Conservation (phyloP, 2,113 vertebrate species). For the Zingel zingel region DNA sequence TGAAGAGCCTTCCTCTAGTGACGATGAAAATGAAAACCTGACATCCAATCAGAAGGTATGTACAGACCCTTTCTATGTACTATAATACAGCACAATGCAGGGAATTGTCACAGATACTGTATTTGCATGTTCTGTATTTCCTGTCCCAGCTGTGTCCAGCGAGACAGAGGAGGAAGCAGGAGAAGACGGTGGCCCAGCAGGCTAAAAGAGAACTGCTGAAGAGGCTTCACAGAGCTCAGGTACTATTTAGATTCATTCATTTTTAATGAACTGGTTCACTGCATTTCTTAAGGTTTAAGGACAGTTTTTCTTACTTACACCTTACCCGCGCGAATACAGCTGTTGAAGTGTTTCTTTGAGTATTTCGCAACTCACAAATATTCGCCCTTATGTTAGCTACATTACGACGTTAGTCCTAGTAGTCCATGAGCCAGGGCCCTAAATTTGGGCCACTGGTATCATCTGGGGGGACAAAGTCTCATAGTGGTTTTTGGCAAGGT, state of each 20-base stretch:
- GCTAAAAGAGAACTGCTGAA: slow-evolving; percentile 91
- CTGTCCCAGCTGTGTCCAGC: slow-evolving; percentile 75
- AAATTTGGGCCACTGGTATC: too few species aligned
- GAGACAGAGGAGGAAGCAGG: slow-evolving; percentile 84
- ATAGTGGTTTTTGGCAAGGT: too few species aligned
- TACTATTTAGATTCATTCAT: slow-evolving; percentile 54
- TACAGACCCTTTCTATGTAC: accelerated
- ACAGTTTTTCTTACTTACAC: too few species aligned
- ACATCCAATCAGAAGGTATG: slow-evolving; percentile 83
- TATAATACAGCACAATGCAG: not conserved
- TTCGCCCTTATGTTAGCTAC: too few species aligned
- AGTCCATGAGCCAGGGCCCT: too few species aligned
- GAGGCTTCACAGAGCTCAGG: slow-evolving; percentile 96
- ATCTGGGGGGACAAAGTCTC: too few species aligned
- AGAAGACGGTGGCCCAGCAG: slow-evolving; percentile 86
- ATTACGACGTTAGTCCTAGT: too few species aligned
- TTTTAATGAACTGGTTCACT: not conserved
- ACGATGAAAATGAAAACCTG: slow-evolving; percentile 81
- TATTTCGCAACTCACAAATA: too few species aligned
- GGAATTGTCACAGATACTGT: not conserved
- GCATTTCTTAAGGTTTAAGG: too few species aligned
- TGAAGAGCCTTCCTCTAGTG: slow-evolving; percentile 82
- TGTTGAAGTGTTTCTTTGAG: too few species aligned
- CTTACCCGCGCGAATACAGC: too few species aligned
- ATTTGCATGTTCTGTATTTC: not conserved